phyloP scores from a whole-genome alignment of 2,113 vertebrate genomes.

The Oryzias melastigma region DNA sequence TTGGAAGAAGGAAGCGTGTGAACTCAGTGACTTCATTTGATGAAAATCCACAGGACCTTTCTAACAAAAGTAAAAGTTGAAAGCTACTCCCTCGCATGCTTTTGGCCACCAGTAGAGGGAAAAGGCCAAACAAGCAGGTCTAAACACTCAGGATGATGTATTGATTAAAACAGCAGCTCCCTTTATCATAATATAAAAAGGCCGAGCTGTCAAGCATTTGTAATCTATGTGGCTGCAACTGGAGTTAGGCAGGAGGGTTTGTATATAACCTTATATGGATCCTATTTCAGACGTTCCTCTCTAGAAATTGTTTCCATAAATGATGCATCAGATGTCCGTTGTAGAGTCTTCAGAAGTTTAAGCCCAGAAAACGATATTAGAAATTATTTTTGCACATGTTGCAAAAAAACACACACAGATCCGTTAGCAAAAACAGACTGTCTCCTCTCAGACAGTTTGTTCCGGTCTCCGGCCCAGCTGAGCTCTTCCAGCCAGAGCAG shows the following conservation, averaged over 20 bases:
- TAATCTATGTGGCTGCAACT: slow-evolving; percentile 36
- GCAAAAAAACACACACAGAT: slow-evolving; percentile 37
- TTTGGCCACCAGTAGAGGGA: not conserved
- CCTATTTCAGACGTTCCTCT: slow-evolving; percentile 12
- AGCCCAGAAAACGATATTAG: slow-evolving; percentile 41
- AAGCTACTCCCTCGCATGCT: slow-evolving; percentile 6
- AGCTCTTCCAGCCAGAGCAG: slow-evolving; percentile 41
- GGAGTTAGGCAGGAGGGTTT: slow-evolving; percentile 33
- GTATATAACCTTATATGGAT: slow-evolving; percentile 50
- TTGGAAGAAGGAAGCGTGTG: slow-evolving; percentile 3
- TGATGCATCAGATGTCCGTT: slow-evolving; percentile 43
- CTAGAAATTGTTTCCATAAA: slow-evolving; percentile 31
- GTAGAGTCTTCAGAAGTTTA: slow-evolving; percentile 8
- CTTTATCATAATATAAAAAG: slow-evolving; percentile 32
- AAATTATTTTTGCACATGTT: slow-evolving; percentile 39
- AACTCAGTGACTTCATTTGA: slow-evolving; percentile 12
- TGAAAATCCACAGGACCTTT: slow-evolving; percentile 4
- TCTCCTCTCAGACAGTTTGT: slow-evolving; percentile 49
- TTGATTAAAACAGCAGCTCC: slow-evolving; percentile 40
- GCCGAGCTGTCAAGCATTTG: slow-evolving; percentile 32
- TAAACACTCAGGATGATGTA: slow-evolving; percentile 50
- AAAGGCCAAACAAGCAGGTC: slow-evolving; percentile 36
- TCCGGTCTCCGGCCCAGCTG: slow-evolving; percentile 35
- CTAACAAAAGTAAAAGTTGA: slow-evolving; percentile 5
- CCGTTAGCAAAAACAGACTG: slow-evolving; percentile 43